Percentiles rank a stretch among this genome's conserved stretches.
These are phyloP conservation scores for Anguilla rostrata DNA, from an alignment of 2,113 vertebrate genomes.

Conservation along the genomic window DNA sequence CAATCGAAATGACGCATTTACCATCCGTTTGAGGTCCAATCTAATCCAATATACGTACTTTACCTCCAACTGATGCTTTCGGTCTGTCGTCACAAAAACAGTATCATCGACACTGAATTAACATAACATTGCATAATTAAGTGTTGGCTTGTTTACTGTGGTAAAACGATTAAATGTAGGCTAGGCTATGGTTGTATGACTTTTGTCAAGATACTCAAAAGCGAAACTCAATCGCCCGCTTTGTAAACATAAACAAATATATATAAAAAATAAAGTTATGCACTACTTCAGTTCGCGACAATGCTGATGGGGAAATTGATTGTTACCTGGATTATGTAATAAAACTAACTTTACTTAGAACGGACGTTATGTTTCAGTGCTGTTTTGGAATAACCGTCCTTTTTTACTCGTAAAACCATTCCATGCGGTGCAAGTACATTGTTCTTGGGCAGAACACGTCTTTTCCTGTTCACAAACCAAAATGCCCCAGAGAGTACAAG, in stretches of 20 bases:
- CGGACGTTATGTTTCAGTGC: background rate
- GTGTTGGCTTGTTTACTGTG: background rate
- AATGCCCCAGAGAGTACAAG: background rate
- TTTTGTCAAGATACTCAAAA: background rate
- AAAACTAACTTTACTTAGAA: background rate
- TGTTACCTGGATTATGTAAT: background rate
- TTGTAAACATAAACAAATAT: background rate
- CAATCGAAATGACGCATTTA: background rate
- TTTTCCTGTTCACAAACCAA: slow-evolving; percentile 37
- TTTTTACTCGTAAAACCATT: background rate
- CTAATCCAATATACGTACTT: background rate
- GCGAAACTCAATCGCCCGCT: background rate
- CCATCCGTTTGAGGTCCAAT: background rate
- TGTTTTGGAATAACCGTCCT: background rate
- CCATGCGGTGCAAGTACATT: slow-evolving; percentile 18
- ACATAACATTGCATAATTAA: background rate
- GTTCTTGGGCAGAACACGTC: slow-evolving; percentile 31
- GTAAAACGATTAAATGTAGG: background rate
- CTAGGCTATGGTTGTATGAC: background rate
- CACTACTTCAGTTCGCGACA: background rate
- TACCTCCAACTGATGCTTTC: background rate
- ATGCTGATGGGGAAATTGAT: background rate
- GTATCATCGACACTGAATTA: background rate
- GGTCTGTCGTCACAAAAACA: background rate
- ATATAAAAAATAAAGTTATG: background rate